phyloP scores from a whole-genome alignment of 2,113 vertebrate species.

The Dinomys branickii region DNA sequence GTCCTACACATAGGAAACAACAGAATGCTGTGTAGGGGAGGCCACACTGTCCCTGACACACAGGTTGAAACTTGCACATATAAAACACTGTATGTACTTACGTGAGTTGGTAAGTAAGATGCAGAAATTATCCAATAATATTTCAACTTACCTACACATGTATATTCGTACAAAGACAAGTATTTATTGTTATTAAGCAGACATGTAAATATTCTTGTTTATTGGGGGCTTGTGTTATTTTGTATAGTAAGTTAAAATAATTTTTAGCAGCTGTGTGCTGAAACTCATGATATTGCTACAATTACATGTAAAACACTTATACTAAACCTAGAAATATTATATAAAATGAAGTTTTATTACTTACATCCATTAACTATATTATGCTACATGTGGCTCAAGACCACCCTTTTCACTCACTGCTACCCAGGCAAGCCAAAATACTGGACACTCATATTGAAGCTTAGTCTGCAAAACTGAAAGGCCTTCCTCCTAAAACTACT shows the following conservation, averaged over 20 bases:
- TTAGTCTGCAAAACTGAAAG: conserved; percentile 52
- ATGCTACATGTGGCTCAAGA: neutral
- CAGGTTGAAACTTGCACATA: neutral
- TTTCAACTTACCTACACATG: neutral
- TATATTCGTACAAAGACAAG: neutral
- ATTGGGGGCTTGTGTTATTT: neutral
- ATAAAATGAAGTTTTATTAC: neutral
- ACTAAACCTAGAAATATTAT: neutral
- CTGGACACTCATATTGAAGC: neutral
- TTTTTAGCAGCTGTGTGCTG: neutral
- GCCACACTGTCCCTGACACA: neutral
- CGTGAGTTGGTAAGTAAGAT: neutral
- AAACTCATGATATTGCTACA: neutral
- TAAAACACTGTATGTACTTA: neutral
- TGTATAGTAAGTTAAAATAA: neutral
- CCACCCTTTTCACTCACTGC: neutral
- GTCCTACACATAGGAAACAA: neutral
- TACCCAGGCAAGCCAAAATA: neutral
- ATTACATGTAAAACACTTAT: neutral
- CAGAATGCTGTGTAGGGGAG: neutral
- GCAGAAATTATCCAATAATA: neutral
- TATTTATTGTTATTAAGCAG: neutral
- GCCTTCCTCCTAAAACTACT: neutral
- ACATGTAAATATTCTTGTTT: neutral
- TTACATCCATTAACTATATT: neutral